A percentile compares a stretch with the other conserved stretches of the same genome.
Conservation (phyloP, 1,140 invertebrate genomes). For the Procambarus virginalis region DNA sequence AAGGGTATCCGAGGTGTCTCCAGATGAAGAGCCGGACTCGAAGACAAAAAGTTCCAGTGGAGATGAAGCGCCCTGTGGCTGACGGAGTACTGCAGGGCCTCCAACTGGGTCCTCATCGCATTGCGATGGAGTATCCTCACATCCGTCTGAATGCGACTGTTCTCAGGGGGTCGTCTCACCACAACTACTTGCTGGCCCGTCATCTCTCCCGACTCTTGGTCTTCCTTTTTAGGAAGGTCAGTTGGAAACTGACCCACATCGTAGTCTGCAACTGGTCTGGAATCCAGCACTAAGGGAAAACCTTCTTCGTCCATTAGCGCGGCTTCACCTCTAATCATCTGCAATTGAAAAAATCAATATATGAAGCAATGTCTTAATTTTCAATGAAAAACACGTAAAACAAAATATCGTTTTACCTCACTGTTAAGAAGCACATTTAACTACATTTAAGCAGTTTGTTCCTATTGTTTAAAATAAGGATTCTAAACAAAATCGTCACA, state of each 20-base stretch:
- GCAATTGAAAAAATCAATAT: no score
- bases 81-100: neutral
- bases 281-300: neutral
- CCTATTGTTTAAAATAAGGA: no score
- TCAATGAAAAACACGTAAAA: no score
- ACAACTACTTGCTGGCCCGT: constrained; percentile 9
- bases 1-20: neutral
- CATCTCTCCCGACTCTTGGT: constrained; percentile 35
- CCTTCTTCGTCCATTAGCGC: constrained; percentile 40
- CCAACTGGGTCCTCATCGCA: neutral
- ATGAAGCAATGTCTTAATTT: no score
- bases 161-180: neutral
- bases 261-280: neutral
- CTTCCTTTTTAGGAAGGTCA: neutral
- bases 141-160: neutral
- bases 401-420: no score
- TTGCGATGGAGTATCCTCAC: neutral
- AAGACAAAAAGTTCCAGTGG: neutral
- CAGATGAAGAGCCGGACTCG: neutral
- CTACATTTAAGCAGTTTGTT: no score
- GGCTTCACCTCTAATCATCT: neutral
- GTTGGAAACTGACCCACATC: neutral
- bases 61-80: neutral
- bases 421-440: no score
- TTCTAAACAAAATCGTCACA: no score